phyloP scores from a whole-genome alignment of 2,113 vertebrate species.

The Grammomys surdaster region DNA sequence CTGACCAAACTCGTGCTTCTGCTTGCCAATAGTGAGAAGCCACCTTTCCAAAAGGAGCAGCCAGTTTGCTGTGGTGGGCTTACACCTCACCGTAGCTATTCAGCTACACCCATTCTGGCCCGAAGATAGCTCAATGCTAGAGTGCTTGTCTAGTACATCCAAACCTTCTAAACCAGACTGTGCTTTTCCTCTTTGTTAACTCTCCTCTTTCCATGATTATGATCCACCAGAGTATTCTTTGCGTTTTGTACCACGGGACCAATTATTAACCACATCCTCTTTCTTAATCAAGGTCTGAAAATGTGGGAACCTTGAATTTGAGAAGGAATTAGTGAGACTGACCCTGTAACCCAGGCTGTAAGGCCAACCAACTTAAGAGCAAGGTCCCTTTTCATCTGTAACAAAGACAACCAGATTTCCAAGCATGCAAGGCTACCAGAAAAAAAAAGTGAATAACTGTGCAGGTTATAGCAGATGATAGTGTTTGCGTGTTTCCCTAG shows the following conservation, averaged over 20 bases:
- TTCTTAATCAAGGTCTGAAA: slow-evolving; percentile 13
- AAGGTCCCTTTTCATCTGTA: not conserved
- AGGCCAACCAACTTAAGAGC: not conserved
- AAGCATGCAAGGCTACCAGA: slow-evolving; percentile 33
- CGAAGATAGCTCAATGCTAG: not conserved
- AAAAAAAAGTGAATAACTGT: not conserved
- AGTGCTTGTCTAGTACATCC: not conserved
- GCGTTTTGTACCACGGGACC: not conserved
- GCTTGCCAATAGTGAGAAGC: not conserved
- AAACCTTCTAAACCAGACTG: not conserved
- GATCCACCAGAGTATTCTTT: slow-evolving; percentile 15
- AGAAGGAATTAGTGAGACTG: not conserved
- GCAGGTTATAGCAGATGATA: not conserved
- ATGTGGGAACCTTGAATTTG: slow-evolving; percentile 9
- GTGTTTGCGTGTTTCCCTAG: slow-evolving; percentile 18
- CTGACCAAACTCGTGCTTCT: not conserved
- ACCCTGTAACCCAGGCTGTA: not conserved
- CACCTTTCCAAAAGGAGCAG: slow-evolving; percentile 38
- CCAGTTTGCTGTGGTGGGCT: not conserved
- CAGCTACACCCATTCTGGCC: not conserved
- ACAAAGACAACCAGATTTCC: slow-evolving; percentile 24
- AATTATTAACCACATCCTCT: slow-evolving; percentile 18
- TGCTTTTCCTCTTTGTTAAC: not conserved
- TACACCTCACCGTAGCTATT: not conserved
- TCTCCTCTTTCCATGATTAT: not conserved